These are phyloP conservation scores for Chymomyza costata DNA, from an alignment of 1,140 invertebrate species.

Conservation along the genomic window DNA sequence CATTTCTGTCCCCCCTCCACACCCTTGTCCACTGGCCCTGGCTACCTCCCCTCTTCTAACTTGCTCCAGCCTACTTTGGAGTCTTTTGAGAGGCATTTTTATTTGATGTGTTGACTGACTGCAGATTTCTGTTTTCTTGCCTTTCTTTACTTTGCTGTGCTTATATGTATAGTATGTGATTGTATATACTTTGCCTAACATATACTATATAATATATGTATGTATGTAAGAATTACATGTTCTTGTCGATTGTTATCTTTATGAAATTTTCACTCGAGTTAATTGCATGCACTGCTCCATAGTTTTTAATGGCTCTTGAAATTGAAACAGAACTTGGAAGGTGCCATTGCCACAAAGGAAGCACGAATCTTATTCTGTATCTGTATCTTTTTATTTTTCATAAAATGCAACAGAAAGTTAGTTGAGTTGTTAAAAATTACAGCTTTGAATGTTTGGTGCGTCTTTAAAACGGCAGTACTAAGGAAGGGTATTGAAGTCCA, in stretches of 20 bases:
- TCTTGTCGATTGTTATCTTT: conserved; percentile 72
- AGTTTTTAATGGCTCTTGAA: conserved; percentile 70
- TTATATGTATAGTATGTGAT: no score
- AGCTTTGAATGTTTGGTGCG: no score
- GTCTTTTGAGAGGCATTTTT: no score
- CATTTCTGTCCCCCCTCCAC: neutral
- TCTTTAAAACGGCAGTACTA: no score
- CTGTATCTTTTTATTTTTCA: no score
- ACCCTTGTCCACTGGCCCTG: no score
- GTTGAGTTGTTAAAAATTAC: no score
- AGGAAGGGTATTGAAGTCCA: no score
- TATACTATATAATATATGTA: conserved; percentile 4
- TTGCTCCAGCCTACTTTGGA: no score
- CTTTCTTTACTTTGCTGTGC: conserved; percentile 3
- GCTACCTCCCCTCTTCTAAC: conserved; percentile 5
- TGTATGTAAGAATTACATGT: conserved; percentile 50
- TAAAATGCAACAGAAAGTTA: no score
- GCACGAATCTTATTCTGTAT: no score
- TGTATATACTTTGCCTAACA: neutral
- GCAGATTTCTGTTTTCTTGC: conserved; percentile 36
- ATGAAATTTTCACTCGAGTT: conserved; percentile 72
- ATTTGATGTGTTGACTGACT: conserved; percentile 69
- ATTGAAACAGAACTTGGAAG: conserved; percentile 41
- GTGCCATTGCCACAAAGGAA: no score
- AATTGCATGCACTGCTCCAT: conserved; percentile 56